phyloP scores from a whole-genome alignment of 2,888 invertebrate genomes.

The Dendrolimus pini region DNA sequence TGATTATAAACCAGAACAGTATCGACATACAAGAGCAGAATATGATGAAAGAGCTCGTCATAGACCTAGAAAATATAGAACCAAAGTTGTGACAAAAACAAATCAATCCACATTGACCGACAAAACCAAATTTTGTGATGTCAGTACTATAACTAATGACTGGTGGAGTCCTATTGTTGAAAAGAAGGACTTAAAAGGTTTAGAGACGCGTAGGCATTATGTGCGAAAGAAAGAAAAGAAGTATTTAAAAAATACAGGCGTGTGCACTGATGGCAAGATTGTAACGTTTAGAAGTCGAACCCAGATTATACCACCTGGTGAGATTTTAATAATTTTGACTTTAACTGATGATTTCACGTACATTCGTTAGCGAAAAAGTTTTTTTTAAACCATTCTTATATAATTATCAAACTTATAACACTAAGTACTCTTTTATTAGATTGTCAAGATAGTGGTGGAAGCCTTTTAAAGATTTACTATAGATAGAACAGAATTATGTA shows the following conservation, averaged over 20 bases:
- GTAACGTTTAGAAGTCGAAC: constrained; percentile 41
- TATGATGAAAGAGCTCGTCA: constrained; percentile 12
- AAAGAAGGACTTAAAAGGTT: constrained; percentile 18
- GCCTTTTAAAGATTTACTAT: too few species aligned
- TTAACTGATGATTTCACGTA: too few species aligned
- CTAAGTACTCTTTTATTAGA: too few species aligned
- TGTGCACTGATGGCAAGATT: constrained; percentile 25
- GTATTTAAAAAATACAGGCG: constrained; percentile 15
- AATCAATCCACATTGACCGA: constrained; percentile 37
- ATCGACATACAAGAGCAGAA: constrained; percentile 16
- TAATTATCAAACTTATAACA: too few species aligned
- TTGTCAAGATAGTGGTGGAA: too few species aligned
- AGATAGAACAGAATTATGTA: too few species aligned
- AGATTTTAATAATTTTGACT: constrained; percentile 2
- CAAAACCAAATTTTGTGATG: constrained; percentile 23
- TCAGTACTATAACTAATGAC: constrained; percentile 39
- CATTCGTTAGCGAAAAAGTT: too few species aligned
- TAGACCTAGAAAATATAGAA: constrained; percentile 9
- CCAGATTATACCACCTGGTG: constrained; percentile 42
- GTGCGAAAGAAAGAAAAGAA: constrained; percentile 7
- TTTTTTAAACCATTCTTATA: too few species aligned
- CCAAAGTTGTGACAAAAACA: constrained; percentile 24
- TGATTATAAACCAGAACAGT: too few species aligned
- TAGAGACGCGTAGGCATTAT: constrained; percentile 5
- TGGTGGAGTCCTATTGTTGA: constrained; percentile 57